Evolutionary conservation across 2,797 vertebrate genomes (phyloP).

Genomic region (Enteromius treurensis): DNA sequence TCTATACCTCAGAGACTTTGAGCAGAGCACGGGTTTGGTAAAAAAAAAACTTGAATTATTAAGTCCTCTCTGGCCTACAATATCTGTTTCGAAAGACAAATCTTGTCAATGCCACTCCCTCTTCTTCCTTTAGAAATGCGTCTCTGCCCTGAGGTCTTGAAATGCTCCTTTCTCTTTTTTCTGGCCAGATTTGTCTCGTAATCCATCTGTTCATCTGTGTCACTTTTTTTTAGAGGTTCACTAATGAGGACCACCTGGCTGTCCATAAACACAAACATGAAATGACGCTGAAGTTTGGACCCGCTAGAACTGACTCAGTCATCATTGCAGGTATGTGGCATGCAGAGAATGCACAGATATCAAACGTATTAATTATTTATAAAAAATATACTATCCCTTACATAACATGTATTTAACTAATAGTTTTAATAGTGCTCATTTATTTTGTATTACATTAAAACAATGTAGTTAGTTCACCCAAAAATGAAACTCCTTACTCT

Average conservation of each 20-base stretch:
- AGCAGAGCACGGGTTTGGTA: slow-evolving; percentile 54
- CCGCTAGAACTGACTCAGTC: slow-evolving; percentile 82
- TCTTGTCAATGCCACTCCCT: slow-evolving; percentile 46
- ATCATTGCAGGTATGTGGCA: slow-evolving; percentile 76
- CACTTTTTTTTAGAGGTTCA: slow-evolving; percentile 86
- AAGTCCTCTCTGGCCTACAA: slow-evolving; percentile 46
- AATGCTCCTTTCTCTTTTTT: slow-evolving; percentile 8
- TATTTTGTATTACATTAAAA: no score
- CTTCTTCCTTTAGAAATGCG: slow-evolving; percentile 52
- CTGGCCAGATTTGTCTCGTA: slow-evolving; percentile 55
- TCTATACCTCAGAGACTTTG: slow-evolving; percentile 48
- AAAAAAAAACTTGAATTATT: slow-evolving; percentile 62
- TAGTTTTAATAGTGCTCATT: no score
- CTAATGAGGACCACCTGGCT: slow-evolving; percentile 98
- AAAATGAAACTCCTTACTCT: no score
- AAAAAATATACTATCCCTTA: no score
- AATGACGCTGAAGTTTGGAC: slow-evolving; percentile 98
- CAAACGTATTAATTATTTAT: not conserved
- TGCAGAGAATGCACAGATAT: not conserved
- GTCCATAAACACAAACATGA: slow-evolving; percentile 99
- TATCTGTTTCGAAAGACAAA: slow-evolving; percentile 54
- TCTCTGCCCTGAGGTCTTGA: slow-evolving; percentile 32
- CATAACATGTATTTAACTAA: not conserved
- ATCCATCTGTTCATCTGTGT: slow-evolving; percentile 61
- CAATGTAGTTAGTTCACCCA: no score